Conservation (phyloP, 2,113 vertebrate genomes). For the Salvator merianae region DNA sequence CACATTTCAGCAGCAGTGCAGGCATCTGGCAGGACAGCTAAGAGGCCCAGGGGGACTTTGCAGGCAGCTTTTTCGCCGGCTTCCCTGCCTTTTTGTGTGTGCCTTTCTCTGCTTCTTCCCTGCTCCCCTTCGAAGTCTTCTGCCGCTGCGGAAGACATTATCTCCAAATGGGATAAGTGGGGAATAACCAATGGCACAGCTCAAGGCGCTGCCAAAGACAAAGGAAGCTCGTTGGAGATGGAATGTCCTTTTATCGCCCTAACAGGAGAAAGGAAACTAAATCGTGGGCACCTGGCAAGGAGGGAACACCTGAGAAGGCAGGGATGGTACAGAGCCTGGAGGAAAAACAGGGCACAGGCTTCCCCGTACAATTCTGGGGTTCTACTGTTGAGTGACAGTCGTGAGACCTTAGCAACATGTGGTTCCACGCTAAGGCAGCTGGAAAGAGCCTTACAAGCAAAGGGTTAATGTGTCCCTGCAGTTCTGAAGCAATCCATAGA, state of each 20-base stretch:
- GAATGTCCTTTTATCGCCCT: fast-evolving
- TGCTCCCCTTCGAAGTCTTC: constrained; percentile 10
- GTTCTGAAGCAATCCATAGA: no score
- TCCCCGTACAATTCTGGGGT: not conserved
- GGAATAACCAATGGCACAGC: not conserved
- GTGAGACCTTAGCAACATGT: not conserved
- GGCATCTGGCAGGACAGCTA: constrained; percentile 43
- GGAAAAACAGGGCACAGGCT: no score
- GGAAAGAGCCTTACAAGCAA: no score
- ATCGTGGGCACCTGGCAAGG: not conserved
- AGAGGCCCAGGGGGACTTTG: constrained; percentile 5
- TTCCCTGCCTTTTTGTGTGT: no score
- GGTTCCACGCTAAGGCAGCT: no score
- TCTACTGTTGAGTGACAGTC: not conserved
- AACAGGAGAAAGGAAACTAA: not conserved
- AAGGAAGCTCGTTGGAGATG: constrained; percentile 4
- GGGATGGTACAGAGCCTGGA: not conserved
- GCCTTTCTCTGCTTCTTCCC: no score
- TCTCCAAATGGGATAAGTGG: constrained; percentile 18
- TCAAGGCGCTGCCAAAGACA: fast-evolving
- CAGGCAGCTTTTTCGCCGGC: not conserved
- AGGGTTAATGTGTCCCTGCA: no score
- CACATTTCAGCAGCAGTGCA: constrained; percentile 13
- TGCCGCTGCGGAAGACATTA: not conserved
- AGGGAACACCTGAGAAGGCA: fast-evolving